These are phyloP conservation scores for Sardina pilchardus DNA, from an alignment of 2,113 vertebrate species.

Conservation along the genomic window DNA sequence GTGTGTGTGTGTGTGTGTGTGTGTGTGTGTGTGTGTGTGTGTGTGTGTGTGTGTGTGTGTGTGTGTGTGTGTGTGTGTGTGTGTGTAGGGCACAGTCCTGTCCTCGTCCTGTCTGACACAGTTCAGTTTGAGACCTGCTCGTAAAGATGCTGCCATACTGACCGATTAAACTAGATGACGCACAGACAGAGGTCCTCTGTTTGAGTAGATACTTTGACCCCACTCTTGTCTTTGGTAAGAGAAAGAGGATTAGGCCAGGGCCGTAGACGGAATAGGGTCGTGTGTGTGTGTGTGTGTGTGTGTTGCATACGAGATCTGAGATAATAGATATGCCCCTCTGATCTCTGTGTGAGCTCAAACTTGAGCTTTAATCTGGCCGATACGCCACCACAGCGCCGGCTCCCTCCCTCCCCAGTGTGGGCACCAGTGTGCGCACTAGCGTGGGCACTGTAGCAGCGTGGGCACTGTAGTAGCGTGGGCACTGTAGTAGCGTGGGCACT, in stretches of 20 bases:
- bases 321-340: slow-evolving; percentile 19
- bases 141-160: background rate
- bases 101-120: no score
- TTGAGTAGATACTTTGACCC: background rate
- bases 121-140: background rate
- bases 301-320: slow-evolving; percentile 12
- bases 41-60: no score
- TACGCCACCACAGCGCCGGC: slow-evolving; percentile 4
- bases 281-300: background rate
- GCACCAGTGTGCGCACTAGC: no score
- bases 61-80: no score
- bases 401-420: slow-evolving; percentile 20
- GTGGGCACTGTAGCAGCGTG: background rate
- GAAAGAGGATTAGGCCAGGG: slow-evolving; percentile 32
- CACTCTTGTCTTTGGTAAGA: slow-evolving; percentile 11
- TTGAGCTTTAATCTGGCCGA: slow-evolving; percentile 13
- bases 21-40: no score
- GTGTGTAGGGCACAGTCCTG: no score
- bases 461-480: background rate
- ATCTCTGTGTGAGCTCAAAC: slow-evolving; percentile 24
- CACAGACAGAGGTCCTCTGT: background rate
- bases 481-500: background rate
- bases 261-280: background rate
- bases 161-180: background rate
- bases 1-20: no score